Base-by-base conservation (phyloP, 2,113 vertebrate genomes). In the Abramis brama region DNA sequence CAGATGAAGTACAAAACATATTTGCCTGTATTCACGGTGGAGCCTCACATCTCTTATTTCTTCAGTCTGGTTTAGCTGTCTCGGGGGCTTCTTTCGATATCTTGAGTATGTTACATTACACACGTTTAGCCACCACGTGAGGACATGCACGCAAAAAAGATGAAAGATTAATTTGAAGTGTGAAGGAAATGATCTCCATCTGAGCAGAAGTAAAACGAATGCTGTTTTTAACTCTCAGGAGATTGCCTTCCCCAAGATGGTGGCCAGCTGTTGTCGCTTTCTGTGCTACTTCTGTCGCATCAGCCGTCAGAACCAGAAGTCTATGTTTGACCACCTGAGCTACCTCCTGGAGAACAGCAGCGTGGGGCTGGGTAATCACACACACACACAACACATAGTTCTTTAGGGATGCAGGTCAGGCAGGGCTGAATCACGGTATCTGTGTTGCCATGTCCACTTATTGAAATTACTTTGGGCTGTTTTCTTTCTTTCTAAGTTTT, bases 271-370 rank as follows among this genome's bases (percentile, higher is more conserved):
- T 59, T 99, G 98, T 90, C 96, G 98, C 52, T 99, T 99, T 92
- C 92, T 99, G 45, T 99, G 98, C 92, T 99, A 99, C 94, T 99
- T 99, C 93, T 99, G 98, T 79, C 97, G 98, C n/a, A 99, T 99
- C 70, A 99, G 98, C 89, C 96, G 97, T 2, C 98, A 99, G 91
- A 99, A 99, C 91, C 98, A 99, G 93, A 99, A 99, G 91, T 96
- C 98, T 84, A 99, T 99, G 98, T 99, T 99, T 91, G 98, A 99
- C 91, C 98, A 99, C 86, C 96, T 99, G 27, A 97, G 97, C 87
- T 99, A 99, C 92, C 93, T 99, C 79, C 93, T 99, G 92, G 98
- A 99, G 91, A 99, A 99, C 86, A 99, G 98, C 95, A 98, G 97
- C 0, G 96, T 99, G 3, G 98, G 98, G 75, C 93, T 99, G 82